Evolutionary conservation across 2,888 invertebrate genomes (phyloP).

Genomic region (Argynnis bischoffii): DNA sequence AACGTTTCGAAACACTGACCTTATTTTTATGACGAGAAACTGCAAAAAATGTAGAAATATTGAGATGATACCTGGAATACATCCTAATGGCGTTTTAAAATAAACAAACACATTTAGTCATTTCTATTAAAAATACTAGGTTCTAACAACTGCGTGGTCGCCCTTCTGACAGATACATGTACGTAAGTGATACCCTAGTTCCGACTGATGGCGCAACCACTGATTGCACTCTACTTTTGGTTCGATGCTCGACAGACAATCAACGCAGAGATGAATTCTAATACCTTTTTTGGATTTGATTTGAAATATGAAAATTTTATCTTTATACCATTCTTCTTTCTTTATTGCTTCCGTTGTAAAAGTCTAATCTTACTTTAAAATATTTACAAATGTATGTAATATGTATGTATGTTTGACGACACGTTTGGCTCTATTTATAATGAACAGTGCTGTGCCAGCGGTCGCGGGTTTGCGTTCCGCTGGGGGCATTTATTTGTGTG

Average conservation of each 20-base stretch:
- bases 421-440: too few relatives aligned
- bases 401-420: too few relatives aligned
- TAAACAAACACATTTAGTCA: too few relatives aligned
- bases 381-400: too few relatives aligned
- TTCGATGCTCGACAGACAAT: conserved; percentile 45
- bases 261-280: not conserved
- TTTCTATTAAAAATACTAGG: not conserved
- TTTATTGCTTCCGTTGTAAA: too few relatives aligned
- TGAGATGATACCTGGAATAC: not conserved
- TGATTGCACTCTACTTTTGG: conserved; percentile 64
- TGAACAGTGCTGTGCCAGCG: too few relatives aligned
- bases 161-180: conserved; percentile 52
- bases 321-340: too few relatives aligned
- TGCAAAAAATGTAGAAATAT: not conserved
- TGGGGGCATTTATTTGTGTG: too few relatives aligned
- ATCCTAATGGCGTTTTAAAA: too few relatives aligned
- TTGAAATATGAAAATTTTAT: too few relatives aligned
- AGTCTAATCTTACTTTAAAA: too few relatives aligned
- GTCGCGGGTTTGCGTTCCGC: too few relatives aligned
- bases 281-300: not conserved
- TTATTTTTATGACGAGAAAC: not conserved
- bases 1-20: not conserved
- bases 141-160: conserved; percentile 38
- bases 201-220: conserved; percentile 64
- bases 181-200: conserved; percentile 72